Evolutionary conservation across 2,888 invertebrate species (phyloP).

Genomic region (Microctonus brassicae): DNA sequence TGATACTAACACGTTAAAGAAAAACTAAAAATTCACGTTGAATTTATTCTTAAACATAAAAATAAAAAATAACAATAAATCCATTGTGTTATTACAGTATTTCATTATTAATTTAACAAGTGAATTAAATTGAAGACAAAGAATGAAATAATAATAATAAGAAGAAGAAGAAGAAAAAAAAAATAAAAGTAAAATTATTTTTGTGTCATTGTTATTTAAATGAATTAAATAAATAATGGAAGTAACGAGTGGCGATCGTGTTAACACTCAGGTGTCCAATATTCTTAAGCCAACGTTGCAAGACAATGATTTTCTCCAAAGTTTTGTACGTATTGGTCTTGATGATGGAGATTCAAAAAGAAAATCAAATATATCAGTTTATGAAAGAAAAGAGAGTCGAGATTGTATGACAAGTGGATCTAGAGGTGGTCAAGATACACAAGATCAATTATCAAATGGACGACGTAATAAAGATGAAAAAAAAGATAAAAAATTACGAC

Average conservation of each 20-base stretch:
- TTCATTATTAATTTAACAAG: background rate
- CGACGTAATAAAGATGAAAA: conserved; percentile 37
- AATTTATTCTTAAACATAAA: conserved; percentile 7
- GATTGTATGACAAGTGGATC: conserved; percentile 29
- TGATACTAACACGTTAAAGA: conserved; percentile 56
- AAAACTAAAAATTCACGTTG: conserved; percentile 11
- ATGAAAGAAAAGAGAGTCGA: conserved; percentile 35
- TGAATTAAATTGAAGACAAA: background rate
- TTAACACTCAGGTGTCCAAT: conserved; percentile 72
- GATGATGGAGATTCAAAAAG: conserved; percentile 64
- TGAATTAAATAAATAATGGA: conserved; percentile 11
- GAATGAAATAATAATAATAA: background rate
- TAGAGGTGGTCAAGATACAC: conserved; percentile 32
- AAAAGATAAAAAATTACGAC: conserved; percentile 36
- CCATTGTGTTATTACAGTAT: background rate
- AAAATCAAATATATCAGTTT: conserved; percentile 23
- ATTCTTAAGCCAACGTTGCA: conserved; percentile 77
- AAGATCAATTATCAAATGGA: conserved; percentile 35
- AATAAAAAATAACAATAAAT: background rate
- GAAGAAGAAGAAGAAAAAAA: too few relatives aligned
- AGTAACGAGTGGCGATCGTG: conserved; percentile 50
- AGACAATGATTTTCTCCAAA: conserved; percentile 83
- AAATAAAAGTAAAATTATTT: too few relatives aligned
- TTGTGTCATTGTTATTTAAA: background rate
- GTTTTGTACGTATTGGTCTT: conserved; percentile 81